These are phyloP conservation scores for Balanococcus diminutus DNA, from an alignment of 2,888 invertebrate species.

Conservation along the genomic window DNA sequence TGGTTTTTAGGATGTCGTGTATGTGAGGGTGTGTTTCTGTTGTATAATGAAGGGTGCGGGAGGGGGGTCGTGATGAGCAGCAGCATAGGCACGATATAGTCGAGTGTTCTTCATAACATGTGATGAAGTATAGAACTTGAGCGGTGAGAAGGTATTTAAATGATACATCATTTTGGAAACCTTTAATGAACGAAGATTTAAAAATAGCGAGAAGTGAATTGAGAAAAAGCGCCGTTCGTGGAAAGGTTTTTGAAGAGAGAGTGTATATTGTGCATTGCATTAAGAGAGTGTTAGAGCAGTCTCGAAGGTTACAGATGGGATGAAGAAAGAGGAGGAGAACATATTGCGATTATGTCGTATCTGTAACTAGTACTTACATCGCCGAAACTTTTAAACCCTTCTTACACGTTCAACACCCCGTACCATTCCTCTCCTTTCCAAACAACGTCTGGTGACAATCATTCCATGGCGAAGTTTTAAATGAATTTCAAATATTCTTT, in stretches of 20 bases:
- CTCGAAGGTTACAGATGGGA: neutral
- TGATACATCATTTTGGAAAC: constrained; percentile 9
- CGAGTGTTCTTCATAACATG: neutral
- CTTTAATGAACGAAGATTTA: constrained; percentile 3
- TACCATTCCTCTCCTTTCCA: neutral
- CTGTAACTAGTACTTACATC: neutral
- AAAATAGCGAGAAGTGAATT: neutral
- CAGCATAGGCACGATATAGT: too few species aligned
- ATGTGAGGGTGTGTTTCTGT: neutral
- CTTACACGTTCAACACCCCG: neutral
- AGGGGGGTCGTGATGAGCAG: neutral
- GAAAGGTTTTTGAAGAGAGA: neutral
- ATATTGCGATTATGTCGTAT: neutral
- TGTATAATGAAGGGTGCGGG: neutral
- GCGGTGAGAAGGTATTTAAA: neutral
- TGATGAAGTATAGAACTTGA: neutral
- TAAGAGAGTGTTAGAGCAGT: neutral
- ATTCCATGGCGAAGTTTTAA: neutral
- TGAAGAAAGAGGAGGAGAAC: neutral
- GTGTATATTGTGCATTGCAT: neutral
- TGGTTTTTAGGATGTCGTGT: neutral
- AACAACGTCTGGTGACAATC: neutral
- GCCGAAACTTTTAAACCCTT: neutral
- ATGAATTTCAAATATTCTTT: constrained; percentile 23
- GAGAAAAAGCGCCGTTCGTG: neutral